A percentile compares a stretch with the other conserved stretches of the same genome.
Evolutionary conservation across 1,140 invertebrate genomes (phyloP).

Genomic region (Chironomus tepperi): DNA sequence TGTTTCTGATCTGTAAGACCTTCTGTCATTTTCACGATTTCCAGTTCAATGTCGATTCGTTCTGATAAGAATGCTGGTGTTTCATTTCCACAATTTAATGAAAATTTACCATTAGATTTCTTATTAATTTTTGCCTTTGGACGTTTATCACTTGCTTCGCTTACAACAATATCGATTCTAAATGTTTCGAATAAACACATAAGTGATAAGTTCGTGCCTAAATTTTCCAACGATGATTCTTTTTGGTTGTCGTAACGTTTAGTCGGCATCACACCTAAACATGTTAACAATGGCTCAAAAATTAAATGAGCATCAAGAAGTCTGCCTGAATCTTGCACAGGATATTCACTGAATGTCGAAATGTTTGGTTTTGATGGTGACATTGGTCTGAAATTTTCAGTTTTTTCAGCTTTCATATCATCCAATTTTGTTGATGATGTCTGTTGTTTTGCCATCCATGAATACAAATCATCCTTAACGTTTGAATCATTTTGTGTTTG

Average conservation of each 20-base stretch:
- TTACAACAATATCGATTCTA: slow-evolving; percentile 89
- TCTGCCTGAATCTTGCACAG: slow-evolving; percentile 72
- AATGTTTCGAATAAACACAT: slow-evolving; percentile 77
- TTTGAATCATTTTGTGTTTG: slow-evolving; percentile 39
- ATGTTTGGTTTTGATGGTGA: slow-evolving; percentile 35
- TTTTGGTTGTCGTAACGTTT: slow-evolving; percentile 51
- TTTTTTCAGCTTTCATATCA: slow-evolving; percentile 31
- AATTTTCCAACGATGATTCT: slow-evolving; percentile 64
- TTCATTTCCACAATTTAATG: slow-evolving; percentile 60
- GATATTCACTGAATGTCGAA: slow-evolving; percentile 47
- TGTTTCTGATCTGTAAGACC: slow-evolving; percentile 77
- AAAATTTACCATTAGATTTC: slow-evolving; percentile 42
- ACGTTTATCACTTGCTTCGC: slow-evolving; percentile 58
- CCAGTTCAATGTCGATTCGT: slow-evolving; percentile 78
- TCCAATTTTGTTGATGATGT: slow-evolving; percentile 39
- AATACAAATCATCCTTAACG: slow-evolving; percentile 78
- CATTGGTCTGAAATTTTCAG: not conserved
- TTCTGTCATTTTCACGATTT: slow-evolving; percentile 81
- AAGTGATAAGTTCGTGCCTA: slow-evolving; percentile 85
- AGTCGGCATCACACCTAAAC: slow-evolving; percentile 72
- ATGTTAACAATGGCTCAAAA: slow-evolving; percentile 77
- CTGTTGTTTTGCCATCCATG: slow-evolving; percentile 92
- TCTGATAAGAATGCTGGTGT: slow-evolving; percentile 88
- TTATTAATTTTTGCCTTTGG: slow-evolving; percentile 33
- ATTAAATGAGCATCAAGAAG: slow-evolving; percentile 86